Base-by-base conservation (phyloP, 2,113 vertebrate genomes). In the Chaetodon trifascialis region DNA sequence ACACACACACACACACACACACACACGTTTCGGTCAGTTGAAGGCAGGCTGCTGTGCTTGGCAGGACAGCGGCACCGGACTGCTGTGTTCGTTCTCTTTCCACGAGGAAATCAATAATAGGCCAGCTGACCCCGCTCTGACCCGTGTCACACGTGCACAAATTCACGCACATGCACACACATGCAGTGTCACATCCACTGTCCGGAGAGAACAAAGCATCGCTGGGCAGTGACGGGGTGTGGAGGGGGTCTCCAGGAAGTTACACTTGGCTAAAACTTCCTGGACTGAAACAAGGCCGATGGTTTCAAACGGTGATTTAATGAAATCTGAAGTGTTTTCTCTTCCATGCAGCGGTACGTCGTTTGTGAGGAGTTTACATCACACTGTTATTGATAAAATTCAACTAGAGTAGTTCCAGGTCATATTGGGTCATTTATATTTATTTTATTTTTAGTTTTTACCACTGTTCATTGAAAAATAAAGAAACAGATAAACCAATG, bases 191-290 rank as follows among this genome's bases (percentile, higher is more conserved):
- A 78, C 85, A 89, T 74, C 78, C 79, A 88, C 51, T 76, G 84
- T 82, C 62, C 54, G 21, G 66, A 11, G 80, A 83, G 91, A 91
- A 92, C 92, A 93, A 92, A 92, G 92, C 81, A 62, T 49, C 4
- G 56, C 72, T 30, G 82, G 82, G 79, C 62, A 36, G 60, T 59
- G 76, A 3, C 19, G 87, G 30, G 91, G 90, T 68, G 90, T 90
- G 91, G 74, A 10, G 21, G 38, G 59, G 59, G 81, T 85, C 72
- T 85, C 49, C 92, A 92, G 92, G 92, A 93, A 90, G 91, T 91
- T 70, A 72, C 90, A 90, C 88, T 90, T 82, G 76, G 79, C 73
- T 86, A 63, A 89, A 89, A 80, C 87, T 80, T 92, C 90, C 90
- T 91, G 90, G 16, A 36, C 64, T 73, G 67, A 88, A 87, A 80